Evolutionary conservation across 2,888 invertebrate genomes (phyloP).

Genomic region (Epinotia nisella): DNA sequence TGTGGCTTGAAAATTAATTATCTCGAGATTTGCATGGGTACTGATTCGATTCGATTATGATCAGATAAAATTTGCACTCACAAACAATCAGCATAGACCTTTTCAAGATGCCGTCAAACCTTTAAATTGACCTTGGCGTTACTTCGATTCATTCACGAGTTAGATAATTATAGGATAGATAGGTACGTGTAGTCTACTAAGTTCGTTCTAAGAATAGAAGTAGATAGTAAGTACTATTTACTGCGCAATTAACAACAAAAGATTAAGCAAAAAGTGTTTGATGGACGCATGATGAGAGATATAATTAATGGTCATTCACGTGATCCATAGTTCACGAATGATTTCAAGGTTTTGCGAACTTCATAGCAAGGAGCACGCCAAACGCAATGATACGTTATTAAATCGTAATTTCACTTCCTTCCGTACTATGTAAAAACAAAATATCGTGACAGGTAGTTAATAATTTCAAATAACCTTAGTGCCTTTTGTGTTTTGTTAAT

Average conservation of each 20-base stretch:
- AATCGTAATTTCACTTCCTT: conserved; percentile 26
- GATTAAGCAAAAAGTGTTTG: conserved; percentile 37
- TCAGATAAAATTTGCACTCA: background rate
- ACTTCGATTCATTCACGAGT: background rate
- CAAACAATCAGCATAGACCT: background rate
- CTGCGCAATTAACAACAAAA: conserved; percentile 12
- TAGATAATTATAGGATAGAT: conserved; percentile 19
- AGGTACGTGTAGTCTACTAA: conserved; percentile 4
- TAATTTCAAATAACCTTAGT: conserved; percentile 1
- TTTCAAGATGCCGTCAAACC: background rate
- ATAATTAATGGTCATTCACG: conserved; percentile 38
- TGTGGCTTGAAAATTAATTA: conserved; percentile 21
- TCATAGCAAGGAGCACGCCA: conserved; percentile 2
- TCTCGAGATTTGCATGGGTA: background rate
- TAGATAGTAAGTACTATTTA: conserved; percentile 13
- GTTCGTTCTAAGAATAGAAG: background rate
- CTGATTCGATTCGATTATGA: background rate
- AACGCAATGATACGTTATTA: background rate
- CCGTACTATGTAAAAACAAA: conserved; percentile 7
- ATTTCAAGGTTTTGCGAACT: conserved; percentile 32
- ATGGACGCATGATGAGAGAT: conserved; percentile 34
- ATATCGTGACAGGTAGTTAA: conserved; percentile 14
- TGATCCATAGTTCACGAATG: conserved; percentile 17
- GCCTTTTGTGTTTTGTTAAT: no score
- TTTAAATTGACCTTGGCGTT: conserved; percentile 9